Evolutionary conservation across 1,140 invertebrate species (phyloP).

Genomic region (Aphaenogaster floridana): DNA sequence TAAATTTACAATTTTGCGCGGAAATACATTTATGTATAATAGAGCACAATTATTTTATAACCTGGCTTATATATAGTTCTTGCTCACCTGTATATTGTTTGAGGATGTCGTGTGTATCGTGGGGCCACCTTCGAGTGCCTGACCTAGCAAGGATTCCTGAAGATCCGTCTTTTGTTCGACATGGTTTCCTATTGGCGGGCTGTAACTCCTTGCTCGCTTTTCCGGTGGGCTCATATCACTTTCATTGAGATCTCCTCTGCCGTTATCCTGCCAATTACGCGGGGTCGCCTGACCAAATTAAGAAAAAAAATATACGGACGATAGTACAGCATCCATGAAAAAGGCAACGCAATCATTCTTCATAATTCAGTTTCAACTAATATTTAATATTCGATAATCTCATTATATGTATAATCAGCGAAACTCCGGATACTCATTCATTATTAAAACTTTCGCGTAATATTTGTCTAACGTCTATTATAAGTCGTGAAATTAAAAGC

Average conservation of each 20-base stretch:
- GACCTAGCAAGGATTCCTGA: conserved; percentile 91
- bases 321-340: background rate
- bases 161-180: conserved; percentile 87
- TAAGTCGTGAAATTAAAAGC: conserved; percentile 57
- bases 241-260: conserved; percentile 84
- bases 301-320: background rate
- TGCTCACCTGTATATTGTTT: conserved; percentile 83
- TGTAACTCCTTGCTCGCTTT: conserved; percentile 88
- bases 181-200: conserved; percentile 86
- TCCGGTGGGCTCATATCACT: conserved; percentile 85
- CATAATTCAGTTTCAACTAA: background rate
- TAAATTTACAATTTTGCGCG: background rate
- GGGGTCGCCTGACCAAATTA: conserved; percentile 81
- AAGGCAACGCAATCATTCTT: background rate
- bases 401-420: conserved; percentile 23
- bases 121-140: conserved; percentile 90
- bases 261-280: conserved; percentile 87
- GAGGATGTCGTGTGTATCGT: conserved; percentile 86
- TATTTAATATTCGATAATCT: conserved; percentile 37
- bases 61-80: background rate
- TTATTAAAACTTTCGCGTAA: conserved; percentile 52
- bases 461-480: conserved; percentile 64
- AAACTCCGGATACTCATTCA: conserved; percentile 18
- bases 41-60: background rate
- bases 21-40: background rate